A percentile compares a stretch with the other conserved stretches of the same genome.
Evolutionary conservation across 2,888 invertebrate genomes (phyloP).

Genomic region (Melinaea marsaeus): DNA sequence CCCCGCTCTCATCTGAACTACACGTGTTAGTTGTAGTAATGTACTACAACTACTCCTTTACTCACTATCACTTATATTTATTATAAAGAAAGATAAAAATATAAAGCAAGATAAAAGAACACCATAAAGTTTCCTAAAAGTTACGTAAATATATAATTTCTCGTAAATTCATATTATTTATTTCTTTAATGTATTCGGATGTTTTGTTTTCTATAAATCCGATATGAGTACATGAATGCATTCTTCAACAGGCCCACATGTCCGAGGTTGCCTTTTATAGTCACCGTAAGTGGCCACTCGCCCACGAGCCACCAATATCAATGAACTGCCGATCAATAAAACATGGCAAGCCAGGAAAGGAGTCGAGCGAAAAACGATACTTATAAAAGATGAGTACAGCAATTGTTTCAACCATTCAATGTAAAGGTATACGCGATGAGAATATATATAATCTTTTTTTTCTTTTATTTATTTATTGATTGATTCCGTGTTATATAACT

Average conservation of each 20-base stretch:
- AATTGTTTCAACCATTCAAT: slow-evolving; percentile 74
- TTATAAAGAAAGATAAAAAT: neutral
- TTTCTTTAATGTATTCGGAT: slow-evolving; percentile 37
- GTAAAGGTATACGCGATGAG: slow-evolving; percentile 63
- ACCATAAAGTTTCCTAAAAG: slow-evolving; percentile 13
- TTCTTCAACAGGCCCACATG: slow-evolving; percentile 74
- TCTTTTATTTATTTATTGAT: slow-evolving; percentile 45
- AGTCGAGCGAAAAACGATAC: slow-evolving; percentile 75
- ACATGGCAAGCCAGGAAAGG: slow-evolving; percentile 76
- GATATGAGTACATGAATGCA: slow-evolving; percentile 74
- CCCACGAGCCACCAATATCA: slow-evolving; percentile 77
- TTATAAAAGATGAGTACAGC: slow-evolving; percentile 68
- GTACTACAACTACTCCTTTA: no score
- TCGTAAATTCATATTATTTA: slow-evolving; percentile 23
- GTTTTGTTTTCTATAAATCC: slow-evolving; percentile 64
- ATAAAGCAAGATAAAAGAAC: neutral
- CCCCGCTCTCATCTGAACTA: slow-evolving; percentile 69
- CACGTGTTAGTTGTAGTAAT: slow-evolving; percentile 57
- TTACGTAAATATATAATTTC: no score
- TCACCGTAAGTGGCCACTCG: slow-evolving; percentile 76
- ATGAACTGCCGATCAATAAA: slow-evolving; percentile 77
- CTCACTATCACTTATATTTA: neutral
- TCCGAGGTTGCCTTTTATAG: slow-evolving; percentile 76
- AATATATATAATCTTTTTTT: slow-evolving; percentile 50
- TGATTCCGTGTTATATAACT: slow-evolving; percentile 59